These are phyloP conservation scores for Cyrtorhinus lividipennis DNA, from an alignment of 1,140 invertebrate species.

Conservation along the genomic window DNA sequence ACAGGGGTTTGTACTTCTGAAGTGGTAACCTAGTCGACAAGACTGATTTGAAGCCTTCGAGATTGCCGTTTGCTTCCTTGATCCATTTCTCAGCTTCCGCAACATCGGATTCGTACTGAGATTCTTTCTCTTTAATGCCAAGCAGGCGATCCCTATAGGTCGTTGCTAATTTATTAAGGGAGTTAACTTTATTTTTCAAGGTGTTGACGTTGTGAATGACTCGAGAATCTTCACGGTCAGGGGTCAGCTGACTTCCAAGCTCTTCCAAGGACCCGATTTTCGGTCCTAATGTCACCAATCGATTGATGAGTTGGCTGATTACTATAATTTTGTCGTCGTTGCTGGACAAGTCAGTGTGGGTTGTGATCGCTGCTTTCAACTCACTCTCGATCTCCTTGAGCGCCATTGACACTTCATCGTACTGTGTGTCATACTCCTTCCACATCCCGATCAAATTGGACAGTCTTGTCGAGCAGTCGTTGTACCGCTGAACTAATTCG, in stretches of 20 bases:
- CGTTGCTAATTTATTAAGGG: conserved; percentile 50
- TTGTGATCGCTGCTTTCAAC: conserved; percentile 54
- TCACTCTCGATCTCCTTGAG: conserved; percentile 73
- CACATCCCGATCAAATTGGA: conserved; percentile 60
- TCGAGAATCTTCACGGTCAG: conserved; percentile 63
- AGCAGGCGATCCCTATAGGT: conserved; percentile 17
- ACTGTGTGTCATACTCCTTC: conserved; percentile 53
- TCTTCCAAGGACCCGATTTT: conserved; percentile 50
- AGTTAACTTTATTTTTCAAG: conserved; percentile 57
- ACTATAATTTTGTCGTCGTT: background rate
- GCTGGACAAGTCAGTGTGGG: conserved; percentile 45
- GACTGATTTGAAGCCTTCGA: conserved; percentile 50
- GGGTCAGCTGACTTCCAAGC: conserved; percentile 54
- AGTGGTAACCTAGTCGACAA: conserved; percentile 40
- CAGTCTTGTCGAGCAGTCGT: conserved; percentile 50
- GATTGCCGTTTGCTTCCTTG: conserved; percentile 49
- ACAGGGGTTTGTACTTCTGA: conserved; percentile 42
- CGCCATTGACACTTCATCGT: conserved; percentile 62
- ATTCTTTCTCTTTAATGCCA: conserved; percentile 29
- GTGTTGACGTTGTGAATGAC: conserved; percentile 65
- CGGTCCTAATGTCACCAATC: conserved; percentile 49
- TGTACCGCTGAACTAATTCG: conserved; percentile 46
- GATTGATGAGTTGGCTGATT: conserved; percentile 43
- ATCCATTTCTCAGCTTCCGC: conserved; percentile 66
- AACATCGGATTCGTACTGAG: conserved; percentile 48